These are phyloP conservation scores for Beroe forskalii DNA, from an alignment of 37 sponge, comb jelly and placozoan species.

Conservation along the genomic window DNA sequence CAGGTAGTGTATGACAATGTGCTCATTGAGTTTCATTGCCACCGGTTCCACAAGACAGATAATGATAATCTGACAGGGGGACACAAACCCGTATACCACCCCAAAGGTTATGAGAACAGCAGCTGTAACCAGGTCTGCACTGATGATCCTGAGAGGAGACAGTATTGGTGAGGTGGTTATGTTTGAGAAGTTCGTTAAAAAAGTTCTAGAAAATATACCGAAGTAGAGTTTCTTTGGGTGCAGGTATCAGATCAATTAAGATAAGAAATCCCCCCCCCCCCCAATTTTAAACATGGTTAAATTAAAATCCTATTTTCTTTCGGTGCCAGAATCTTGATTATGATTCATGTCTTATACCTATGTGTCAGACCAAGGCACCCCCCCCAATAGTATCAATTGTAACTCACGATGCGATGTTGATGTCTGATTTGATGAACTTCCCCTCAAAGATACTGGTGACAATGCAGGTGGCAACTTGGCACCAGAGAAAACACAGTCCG, in stretches of 20 bases:
- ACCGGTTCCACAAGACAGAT: slow-evolving; percentile 86
- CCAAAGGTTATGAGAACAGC: slow-evolving; percentile 92
- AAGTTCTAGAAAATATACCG: background rate
- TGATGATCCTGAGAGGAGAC: slow-evolving; percentile 72
- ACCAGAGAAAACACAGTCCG: slow-evolving; percentile 53
- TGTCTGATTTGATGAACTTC: slow-evolving; percentile 28
- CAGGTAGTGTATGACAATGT: slow-evolving; percentile 50
- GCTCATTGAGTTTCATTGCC: slow-evolving; percentile 80
- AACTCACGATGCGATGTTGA: slow-evolving; percentile 54
- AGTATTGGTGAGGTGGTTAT: background rate
- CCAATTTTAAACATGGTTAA: too few species aligned
- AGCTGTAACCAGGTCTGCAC: slow-evolving; percentile 86
- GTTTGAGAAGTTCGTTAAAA: background rate
- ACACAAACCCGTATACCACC: slow-evolving; percentile 80
- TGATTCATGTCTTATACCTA: too few species aligned
- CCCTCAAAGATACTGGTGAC: slow-evolving; percentile 20
- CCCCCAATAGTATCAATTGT: too few species aligned
- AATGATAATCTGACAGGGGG: slow-evolving; percentile 81
- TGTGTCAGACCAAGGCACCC: too few species aligned
- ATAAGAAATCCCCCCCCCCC: too few species aligned
- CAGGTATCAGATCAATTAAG: too few species aligned
- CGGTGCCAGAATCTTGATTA: too few species aligned
- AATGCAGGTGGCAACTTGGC: slow-evolving; percentile 50
- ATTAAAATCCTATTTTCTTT: too few species aligned
- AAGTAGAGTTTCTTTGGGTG: background rate